A percentile compares a stretch with the other conserved stretches of the same genome.
Evolutionary conservation across 1,140 invertebrate genomes (phyloP).

Genomic region (Scylla paramamosain): DNA sequence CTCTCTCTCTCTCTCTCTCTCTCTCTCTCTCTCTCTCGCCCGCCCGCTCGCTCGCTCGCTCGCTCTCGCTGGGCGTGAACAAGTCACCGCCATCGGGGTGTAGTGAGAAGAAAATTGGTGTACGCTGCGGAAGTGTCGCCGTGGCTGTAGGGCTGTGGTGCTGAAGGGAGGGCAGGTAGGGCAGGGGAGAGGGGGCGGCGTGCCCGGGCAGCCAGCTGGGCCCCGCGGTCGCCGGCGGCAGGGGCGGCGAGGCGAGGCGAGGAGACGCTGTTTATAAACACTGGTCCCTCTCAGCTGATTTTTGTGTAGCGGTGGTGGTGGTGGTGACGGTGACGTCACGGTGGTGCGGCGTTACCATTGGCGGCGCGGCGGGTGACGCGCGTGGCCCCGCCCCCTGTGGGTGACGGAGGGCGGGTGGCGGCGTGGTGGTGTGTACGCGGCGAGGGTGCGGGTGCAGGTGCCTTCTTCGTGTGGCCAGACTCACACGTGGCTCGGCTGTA

Average conservation of each 20-base stretch:
- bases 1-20: slow-evolving; percentile 57
- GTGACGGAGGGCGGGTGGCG: slow-evolving; percentile 43
- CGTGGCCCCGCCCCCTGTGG: slow-evolving; percentile 36
- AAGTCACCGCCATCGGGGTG: background rate
- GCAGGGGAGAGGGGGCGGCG: background rate
- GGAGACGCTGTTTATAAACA: slow-evolving; percentile 62
- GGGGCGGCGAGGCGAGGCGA: background rate
- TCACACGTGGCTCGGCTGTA: too few relatives aligned
- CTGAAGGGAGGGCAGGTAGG: background rate
- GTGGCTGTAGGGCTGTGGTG: too few relatives aligned
- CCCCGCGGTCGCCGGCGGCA: too few relatives aligned
- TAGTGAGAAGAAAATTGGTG: background rate
- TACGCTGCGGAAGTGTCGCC: background rate
- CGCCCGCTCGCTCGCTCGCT: slow-evolving; percentile 40
- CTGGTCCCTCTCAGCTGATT: slow-evolving; percentile 62
- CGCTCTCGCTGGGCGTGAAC: background rate
- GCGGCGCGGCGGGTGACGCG: slow-evolving; percentile 41
- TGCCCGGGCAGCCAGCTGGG: background rate
- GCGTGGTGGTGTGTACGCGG: slow-evolving; percentile 57
- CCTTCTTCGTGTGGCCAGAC: too few relatives aligned
- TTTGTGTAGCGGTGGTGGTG: slow-evolving; percentile 42
- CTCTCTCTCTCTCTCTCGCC: slow-evolving; percentile 52
- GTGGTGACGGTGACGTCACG: slow-evolving; percentile 50
- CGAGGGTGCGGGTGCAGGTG: slow-evolving; percentile 48
- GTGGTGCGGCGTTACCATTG: background rate